phyloP scores from a whole-genome alignment of 2,113 vertebrate genomes.

The Elephas maximus region DNA sequence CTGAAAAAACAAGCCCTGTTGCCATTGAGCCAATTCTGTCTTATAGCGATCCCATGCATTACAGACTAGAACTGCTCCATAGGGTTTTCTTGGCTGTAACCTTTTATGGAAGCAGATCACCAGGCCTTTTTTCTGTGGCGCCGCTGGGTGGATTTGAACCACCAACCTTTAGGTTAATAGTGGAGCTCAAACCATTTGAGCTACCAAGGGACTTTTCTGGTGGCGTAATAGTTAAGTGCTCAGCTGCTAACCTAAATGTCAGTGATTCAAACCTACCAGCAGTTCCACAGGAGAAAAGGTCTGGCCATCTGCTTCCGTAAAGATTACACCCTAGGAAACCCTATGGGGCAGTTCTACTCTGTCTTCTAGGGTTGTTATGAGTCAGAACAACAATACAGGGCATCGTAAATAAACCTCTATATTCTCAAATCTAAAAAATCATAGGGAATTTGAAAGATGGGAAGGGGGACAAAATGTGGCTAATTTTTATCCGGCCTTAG shows the following conservation, averaged over 20 bases:
- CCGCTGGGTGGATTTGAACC: background rate
- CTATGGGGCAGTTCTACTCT: no score
- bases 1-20: background rate
- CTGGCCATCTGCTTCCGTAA: no score
- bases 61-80: background rate
- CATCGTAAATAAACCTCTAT: background rate
- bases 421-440: background rate
- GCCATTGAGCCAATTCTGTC: background rate
- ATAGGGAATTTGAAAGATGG: background rate
- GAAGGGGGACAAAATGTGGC: background rate
- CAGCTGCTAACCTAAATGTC: background rate
- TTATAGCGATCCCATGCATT: background rate
- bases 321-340: no score
- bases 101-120: background rate
- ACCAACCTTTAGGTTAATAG: background rate
- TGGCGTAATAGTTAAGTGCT: background rate
- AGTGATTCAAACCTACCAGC: background rate
- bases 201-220: background rate
- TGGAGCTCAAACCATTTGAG: background rate
- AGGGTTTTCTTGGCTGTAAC: background rate
- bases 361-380: background rate
- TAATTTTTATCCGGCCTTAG: constrained; percentile 22
- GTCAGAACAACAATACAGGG: background rate
- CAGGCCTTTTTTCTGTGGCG: background rate
- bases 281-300: no score